phyloP scores from a whole-genome alignment of 2,113 vertebrate species.

The Engystomops pustulosus region DNA sequence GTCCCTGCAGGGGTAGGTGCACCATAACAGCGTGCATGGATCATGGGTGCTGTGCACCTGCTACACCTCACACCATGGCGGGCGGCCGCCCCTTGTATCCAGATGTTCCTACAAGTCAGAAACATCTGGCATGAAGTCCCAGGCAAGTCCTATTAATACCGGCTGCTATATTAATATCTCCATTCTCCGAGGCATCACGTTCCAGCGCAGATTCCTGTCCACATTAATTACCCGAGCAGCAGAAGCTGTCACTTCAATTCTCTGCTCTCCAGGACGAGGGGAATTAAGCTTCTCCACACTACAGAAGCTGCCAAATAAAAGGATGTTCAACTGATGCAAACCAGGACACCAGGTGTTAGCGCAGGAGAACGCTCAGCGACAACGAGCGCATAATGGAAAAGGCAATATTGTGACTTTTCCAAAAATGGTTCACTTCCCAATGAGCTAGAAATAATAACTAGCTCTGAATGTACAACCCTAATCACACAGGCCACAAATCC shows the following conservation, averaged over 20 bases:
- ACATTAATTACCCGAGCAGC: constrained; percentile 44
- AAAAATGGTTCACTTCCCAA: too few relatives aligned
- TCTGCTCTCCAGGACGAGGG: neutral
- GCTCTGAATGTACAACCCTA: too few relatives aligned
- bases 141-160: constrained; percentile 28
- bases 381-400: neutral
- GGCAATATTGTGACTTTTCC: too few relatives aligned
- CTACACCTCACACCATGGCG: neutral
- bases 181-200: constrained; percentile 1
- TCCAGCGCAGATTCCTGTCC: constrained; percentile 22
- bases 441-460: too few relatives aligned
- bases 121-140: neutral
- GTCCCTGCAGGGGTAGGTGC: too few relatives aligned
- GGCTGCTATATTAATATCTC: constrained; percentile 31
- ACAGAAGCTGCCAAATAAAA: neutral
- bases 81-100: neutral
- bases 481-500: too few relatives aligned
- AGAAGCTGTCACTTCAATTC: constrained; percentile 42
- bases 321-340: neutral
- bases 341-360: constrained; percentile 1
- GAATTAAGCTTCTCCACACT: neutral
- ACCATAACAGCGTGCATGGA: too few relatives aligned
- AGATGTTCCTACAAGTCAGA: constrained; percentile 17
- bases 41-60: neutral
- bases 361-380: neutral